These are phyloP conservation scores for Temnothorax rugatulus DNA, from an alignment of 2,888 invertebrate genomes.

Conservation along the genomic window DNA sequence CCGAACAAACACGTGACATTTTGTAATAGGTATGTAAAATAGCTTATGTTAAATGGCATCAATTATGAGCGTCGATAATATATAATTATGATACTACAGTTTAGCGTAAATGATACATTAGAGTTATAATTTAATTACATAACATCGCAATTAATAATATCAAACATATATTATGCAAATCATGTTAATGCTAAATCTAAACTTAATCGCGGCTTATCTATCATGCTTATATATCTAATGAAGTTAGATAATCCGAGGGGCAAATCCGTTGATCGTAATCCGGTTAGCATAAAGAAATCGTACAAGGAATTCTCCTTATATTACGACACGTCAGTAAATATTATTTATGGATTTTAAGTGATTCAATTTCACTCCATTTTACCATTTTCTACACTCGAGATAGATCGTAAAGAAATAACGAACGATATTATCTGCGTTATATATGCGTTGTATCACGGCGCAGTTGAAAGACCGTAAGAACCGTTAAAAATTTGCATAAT, in stretches of 20 bases:
- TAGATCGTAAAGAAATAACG: background rate
- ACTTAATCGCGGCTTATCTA: background rate
- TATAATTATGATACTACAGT: constrained; percentile 3
- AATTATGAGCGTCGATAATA: constrained; percentile 12
- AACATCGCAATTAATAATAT: constrained; percentile 21
- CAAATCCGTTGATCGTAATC: background rate
- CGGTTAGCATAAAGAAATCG: background rate
- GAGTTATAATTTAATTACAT: constrained; percentile 26
- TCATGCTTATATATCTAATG: background rate
- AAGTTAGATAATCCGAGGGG: background rate
- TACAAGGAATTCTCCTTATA: background rate
- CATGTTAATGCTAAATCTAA: background rate
- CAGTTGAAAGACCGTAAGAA: background rate
- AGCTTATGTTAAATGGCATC: constrained; percentile 15
- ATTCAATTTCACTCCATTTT: background rate
- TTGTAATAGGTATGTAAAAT: background rate
- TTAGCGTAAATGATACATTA: background rate
- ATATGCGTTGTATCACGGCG: background rate
- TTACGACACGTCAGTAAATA: background rate
- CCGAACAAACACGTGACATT: background rate
- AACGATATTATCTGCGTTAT: background rate
- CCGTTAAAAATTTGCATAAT: background rate
- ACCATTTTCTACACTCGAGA: background rate
- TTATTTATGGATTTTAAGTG: background rate
- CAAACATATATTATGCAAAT: constrained; percentile 12